Conservation (phyloP, 2,888 invertebrate genomes). For the Stenodera caucasica region DNA sequence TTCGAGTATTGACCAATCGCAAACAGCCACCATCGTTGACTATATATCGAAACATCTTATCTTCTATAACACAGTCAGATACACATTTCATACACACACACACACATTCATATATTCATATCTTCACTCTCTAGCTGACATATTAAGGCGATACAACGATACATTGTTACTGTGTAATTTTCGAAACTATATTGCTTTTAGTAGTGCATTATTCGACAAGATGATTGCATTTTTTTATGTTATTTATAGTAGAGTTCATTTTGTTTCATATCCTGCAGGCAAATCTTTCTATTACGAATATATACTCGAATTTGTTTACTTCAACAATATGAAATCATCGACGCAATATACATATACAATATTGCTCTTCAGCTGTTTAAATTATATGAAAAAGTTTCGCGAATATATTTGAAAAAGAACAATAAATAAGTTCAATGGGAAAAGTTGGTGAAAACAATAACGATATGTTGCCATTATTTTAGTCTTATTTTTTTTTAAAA, state of each 20-base stretch:
- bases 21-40: constrained; percentile 37
- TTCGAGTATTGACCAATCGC: constrained; percentile 48
- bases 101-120: constrained; percentile 24
- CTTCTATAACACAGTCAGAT: constrained; percentile 37
- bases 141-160: constrained; percentile 2
- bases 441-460: constrained; percentile 41
- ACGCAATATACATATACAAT: constrained; percentile 37
- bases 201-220: too few species aligned
- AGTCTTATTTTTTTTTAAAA: constrained; percentile 23
- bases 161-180: too few species aligned
- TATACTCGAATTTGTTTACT: constrained; percentile 36
- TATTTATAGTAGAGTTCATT: constrained; percentile 12
- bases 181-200: too few species aligned
- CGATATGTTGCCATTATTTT: constrained; percentile 22
- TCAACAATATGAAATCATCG: constrained; percentile 39
- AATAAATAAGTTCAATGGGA: constrained; percentile 42
- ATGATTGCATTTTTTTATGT: not conserved
- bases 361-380: constrained; percentile 38
- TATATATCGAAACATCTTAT: constrained; percentile 40
- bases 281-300: constrained; percentile 26
- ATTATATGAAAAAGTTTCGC: constrained; percentile 40
- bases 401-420: constrained; percentile 30
- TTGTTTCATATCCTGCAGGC: constrained; percentile 8
- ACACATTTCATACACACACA: constrained; percentile 32
- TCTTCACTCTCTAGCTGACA: constrained; percentile 29